Base-by-base conservation (phyloP, 2,113 vertebrate genomes). In the Bubalus kerabau region DNA sequence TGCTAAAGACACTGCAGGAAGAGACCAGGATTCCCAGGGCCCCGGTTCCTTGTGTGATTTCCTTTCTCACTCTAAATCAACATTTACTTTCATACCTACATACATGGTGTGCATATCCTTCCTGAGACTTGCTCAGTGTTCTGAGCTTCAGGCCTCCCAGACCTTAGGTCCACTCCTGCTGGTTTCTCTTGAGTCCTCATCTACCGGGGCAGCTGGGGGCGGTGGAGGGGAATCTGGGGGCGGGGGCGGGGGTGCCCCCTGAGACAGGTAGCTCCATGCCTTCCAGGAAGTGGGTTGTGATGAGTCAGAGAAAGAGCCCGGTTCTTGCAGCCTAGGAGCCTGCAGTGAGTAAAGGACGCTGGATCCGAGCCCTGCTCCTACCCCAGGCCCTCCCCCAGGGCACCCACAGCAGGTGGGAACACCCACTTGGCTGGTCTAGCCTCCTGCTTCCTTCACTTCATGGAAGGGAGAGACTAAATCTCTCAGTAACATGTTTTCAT, bases 381-480 rank as follows among this genome's bases (percentile, higher is more conserved):
- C 28, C 23, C 7, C 24, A 0, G 5, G 8, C 50, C 48, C 64
- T 9, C 4, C 87, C 21, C 7, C 1, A 3, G 17, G 17, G 32
- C 36, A 30, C 54, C 81, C 54, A 12, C 56, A 24, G 3, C 32
- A 8, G 8, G 2, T 8, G 12, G n/a, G 62, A 86, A 56, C 2
- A 17, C 36, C 43, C 36, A 8, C n/a, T 12, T 12, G 43, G 46
- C 50, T 60, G 48, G 6, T 1, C 19, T 7, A 2, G 26, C 67
- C 76, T 10, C 23, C 36, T 17, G 52, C 84, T 85, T 56, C 83
- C 87, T 62, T 76, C 67, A 7, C 88, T 60, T 91, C 74, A 84
- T 17, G 48, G 93, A 84, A 59, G 64, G 78, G 48, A 95, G 48
- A 56, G 28, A 57, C 76, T 83, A 92, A 74, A 43, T 82, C 88